Evolutionary conservation across 2,888 invertebrate genomes (phyloP).

Genomic region (Lycaena phlaeas): DNA sequence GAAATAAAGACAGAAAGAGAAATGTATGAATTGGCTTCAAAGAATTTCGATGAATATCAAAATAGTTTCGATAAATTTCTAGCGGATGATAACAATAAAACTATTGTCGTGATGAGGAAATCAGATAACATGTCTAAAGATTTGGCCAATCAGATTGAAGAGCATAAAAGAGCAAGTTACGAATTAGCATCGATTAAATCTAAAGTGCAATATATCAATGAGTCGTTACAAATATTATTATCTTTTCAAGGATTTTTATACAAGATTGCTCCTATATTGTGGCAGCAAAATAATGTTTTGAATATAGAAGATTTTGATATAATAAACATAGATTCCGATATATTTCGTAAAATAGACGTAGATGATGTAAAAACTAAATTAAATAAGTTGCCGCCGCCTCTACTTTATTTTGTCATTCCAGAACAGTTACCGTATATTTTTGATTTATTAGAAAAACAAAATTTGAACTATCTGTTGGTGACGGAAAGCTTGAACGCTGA

Average conservation of each 20-base stretch:
- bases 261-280: constrained; percentile 52
- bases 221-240: constrained; percentile 49
- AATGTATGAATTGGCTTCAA: constrained; percentile 45
- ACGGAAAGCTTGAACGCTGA: constrained; percentile 53
- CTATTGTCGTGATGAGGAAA: constrained; percentile 57
- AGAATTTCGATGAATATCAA: constrained; percentile 55
- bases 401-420: constrained; percentile 50
- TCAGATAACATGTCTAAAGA: constrained; percentile 55
- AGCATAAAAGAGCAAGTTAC: constrained; percentile 49
- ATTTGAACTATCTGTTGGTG: constrained; percentile 55
- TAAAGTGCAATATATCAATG: constrained; percentile 57
- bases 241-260: constrained; percentile 59
- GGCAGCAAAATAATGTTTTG: constrained; percentile 44
- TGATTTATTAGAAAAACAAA: constrained; percentile 52
- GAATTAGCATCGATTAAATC: constrained; percentile 55
- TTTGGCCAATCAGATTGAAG: constrained; percentile 46
- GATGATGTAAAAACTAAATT: constrained; percentile 33
- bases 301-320: constrained; percentile 38
- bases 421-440: constrained; percentile 47
- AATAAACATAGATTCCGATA: constrained; percentile 40
- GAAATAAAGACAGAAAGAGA: constrained; percentile 51
- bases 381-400: constrained; percentile 35
- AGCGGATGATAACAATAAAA: constrained; percentile 59
- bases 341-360: constrained; percentile 40
- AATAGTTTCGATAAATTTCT: constrained; percentile 62